Conservation (phyloP, 2,797 vertebrate species). For the Aplochiton taeniatus region DNA sequence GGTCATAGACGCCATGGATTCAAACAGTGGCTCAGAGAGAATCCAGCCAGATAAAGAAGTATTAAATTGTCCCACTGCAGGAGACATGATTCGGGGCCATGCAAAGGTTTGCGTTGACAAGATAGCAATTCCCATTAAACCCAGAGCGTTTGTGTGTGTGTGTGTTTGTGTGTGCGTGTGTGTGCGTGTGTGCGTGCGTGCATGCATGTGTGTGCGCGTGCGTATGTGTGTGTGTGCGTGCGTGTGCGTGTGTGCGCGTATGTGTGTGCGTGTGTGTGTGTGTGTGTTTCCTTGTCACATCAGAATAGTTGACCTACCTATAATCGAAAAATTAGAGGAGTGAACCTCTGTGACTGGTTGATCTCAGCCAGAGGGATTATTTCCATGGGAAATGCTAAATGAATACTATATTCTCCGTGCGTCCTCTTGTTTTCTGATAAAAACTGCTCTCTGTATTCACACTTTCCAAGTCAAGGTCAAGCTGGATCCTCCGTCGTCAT, state of each 20-base stretch:
- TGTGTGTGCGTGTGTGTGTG: no score
- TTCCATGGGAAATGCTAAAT: conserved; percentile 14
- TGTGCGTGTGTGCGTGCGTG: conserved; percentile 2
- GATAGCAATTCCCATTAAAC: conserved; percentile 43
- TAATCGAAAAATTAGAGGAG: conserved; percentile 36
- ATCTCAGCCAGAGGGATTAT: conserved; percentile 22
- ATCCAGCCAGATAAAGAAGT: background rate
- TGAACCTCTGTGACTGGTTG: conserved; percentile 21
- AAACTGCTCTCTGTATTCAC: background rate
- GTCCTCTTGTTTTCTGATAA: conserved; percentile 8
- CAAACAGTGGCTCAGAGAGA: no score
- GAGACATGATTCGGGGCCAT: conserved; percentile 14
- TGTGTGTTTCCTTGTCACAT: conserved; percentile 25
- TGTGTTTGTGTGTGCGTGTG: no score
- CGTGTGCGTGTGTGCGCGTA: no score
- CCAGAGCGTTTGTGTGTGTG: no score
- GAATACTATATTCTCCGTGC: conserved; percentile 3
- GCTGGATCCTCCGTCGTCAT: background rate
- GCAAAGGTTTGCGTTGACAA: conserved; percentile 28
- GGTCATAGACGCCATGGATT: no score
- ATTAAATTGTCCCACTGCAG: conserved; percentile 45
- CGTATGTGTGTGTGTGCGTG: background rate
- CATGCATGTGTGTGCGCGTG: no score
- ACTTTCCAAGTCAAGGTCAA: background rate
- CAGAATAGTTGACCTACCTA: conserved; percentile 37